A percentile compares a stretch with the other conserved stretches of the same genome.
Evolutionary conservation across 2,797 vertebrate genomes (phyloP).

Genomic region (Xenops minutus): DNA sequence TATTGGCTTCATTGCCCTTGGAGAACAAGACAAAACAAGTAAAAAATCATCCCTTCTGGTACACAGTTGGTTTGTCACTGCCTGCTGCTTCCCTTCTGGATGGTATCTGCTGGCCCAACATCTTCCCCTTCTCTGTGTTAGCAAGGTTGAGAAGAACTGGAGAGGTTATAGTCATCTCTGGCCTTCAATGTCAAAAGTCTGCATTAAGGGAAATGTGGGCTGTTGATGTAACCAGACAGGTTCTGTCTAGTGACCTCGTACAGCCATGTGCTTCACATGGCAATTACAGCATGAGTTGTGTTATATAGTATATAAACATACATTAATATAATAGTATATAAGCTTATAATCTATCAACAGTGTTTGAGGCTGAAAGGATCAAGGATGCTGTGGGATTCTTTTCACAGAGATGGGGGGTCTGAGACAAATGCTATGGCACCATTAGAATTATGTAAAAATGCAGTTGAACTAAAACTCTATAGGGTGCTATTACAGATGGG

Average conservation of each 20-base stretch:
- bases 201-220: neutral
- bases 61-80: neutral
- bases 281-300: accelerated
- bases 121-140: neutral
- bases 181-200: neutral
- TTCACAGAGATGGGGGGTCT: neutral
- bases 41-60: neutral
- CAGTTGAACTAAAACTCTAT: neutral
- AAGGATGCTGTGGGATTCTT: neutral
- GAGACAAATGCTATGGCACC: neutral
- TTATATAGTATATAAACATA: too few relatives aligned
- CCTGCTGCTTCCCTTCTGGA: neutral
- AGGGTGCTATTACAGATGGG: neutral
- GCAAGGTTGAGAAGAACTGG: neutral
- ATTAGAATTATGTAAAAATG: neutral
- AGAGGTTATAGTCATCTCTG: neutral
- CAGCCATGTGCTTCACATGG: accelerated
- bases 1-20: neutral
- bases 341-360: neutral
- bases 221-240: accelerated
- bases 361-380: neutral
- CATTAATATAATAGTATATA: too few relatives aligned
- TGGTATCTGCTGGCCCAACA: neutral
- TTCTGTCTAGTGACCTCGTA: accelerated
- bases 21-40: neutral